These are phyloP conservation scores for Zaprionus gabonicus DNA, from an alignment of 1,140 invertebrate genomes.

Conservation along the genomic window DNA sequence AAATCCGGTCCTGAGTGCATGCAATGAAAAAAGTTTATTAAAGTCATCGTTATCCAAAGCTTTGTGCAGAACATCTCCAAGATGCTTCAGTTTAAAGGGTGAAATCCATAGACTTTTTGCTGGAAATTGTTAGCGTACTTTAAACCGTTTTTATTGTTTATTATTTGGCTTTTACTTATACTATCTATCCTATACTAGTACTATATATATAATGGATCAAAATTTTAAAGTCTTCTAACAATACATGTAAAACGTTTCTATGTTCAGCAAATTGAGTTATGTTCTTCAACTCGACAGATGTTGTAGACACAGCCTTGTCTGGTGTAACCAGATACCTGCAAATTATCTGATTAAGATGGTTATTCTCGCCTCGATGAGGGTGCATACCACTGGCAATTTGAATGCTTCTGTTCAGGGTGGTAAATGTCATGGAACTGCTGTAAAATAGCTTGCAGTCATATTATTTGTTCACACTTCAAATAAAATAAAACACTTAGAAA, in stretches of 20 bases:
- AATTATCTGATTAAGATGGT: constrained; percentile 56
- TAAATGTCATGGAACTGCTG: neutral
- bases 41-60: too few species aligned
- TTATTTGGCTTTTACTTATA: too few species aligned
- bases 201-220: too few species aligned
- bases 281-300: constrained; percentile 46
- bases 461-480: neutral
- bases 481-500: neutral
- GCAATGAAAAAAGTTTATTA: too few species aligned
- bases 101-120: too few species aligned
- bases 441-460: neutral
- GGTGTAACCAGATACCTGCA: constrained; percentile 59
- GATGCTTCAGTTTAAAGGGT: too few species aligned
- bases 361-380: constrained; percentile 26
- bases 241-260: constrained; percentile 26
- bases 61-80: too few species aligned
- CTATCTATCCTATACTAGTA: too few species aligned
- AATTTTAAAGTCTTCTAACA: too few species aligned
- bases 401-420: neutral
- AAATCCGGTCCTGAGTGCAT: too few species aligned
- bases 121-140: too few species aligned
- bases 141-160: too few species aligned
- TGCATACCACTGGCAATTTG: neutral
- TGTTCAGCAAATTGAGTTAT: constrained; percentile 52
- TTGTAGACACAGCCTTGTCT: constrained; percentile 22